Percentiles rank a stretch among this genome's conserved stretches.
phyloP scores from a whole-genome alignment of 2,888 invertebrate species.

The Stenichneumon culpator region DNA sequence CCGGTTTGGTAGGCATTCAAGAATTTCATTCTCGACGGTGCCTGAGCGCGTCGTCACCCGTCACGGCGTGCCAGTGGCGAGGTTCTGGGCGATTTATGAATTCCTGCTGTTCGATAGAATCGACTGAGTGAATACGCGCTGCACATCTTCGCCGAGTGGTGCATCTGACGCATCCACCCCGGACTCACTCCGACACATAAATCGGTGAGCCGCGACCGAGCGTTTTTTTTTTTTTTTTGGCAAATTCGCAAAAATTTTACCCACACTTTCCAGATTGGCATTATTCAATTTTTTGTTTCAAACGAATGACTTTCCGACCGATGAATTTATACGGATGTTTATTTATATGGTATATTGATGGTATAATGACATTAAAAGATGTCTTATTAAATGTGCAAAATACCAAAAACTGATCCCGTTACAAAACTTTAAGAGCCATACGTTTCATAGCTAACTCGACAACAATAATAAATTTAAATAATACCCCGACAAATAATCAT shows the following conservation, averaged over 20 bases:
- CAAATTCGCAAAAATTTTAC: constrained; percentile 56
- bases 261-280: constrained; percentile 14
- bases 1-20: constrained; percentile 69
- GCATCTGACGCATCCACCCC: not conserved
- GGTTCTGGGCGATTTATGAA: constrained; percentile 56
- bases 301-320: too few species aligned
- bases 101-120: constrained; percentile 53
- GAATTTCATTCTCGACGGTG: constrained; percentile 68
- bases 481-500: too few species aligned
- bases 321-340: too few species aligned
- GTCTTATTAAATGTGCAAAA: too few species aligned
- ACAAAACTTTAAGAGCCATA: too few species aligned
- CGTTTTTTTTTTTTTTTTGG: constrained; percentile 29
- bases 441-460: too few species aligned
- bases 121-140: constrained; percentile 9
- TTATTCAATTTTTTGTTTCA: constrained; percentile 11
- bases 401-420: too few species aligned
- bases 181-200: constrained; percentile 26
- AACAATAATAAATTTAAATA: too few species aligned
- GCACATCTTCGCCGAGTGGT: not conserved
- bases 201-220: constrained; percentile 21
- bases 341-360: too few species aligned
- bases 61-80: constrained; percentile 41
- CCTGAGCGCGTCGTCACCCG: constrained; percentile 33
- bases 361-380: too few species aligned